A percentile compares a stretch with the other conserved stretches of the same genome.
Conservation (phyloP, 30 jellyfish, hydroid and myxozoan genomes). For the Catostylus mosaicus region DNA sequence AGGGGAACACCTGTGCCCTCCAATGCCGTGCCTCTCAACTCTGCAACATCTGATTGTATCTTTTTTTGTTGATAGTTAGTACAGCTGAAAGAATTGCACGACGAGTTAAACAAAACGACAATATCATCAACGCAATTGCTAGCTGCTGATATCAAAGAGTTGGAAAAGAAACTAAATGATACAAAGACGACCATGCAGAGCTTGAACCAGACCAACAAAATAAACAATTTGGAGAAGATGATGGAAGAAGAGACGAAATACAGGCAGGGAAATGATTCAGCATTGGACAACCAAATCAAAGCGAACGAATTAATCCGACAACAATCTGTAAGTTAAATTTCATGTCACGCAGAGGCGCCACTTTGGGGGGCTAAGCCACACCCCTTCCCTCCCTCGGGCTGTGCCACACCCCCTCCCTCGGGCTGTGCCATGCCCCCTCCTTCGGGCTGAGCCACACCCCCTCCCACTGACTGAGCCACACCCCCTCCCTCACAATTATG, state of each 20-base stretch:
- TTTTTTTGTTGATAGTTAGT: neutral
- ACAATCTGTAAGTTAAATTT: slow-evolving; percentile 16
- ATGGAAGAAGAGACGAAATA: slow-evolving; percentile 20
- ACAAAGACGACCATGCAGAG: neutral
- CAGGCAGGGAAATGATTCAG: slow-evolving; percentile 52
- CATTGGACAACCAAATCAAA: neutral
- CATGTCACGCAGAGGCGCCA: too few relatives aligned
- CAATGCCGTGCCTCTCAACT: too few relatives aligned
- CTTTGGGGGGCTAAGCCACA: too few relatives aligned
- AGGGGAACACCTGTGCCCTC: too few relatives aligned
- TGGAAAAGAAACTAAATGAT: neutral
- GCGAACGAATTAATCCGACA: neutral
- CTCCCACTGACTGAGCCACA: too few relatives aligned
- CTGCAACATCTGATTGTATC: too few relatives aligned
- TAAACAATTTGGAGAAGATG: slow-evolving; percentile 13
- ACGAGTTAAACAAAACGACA: neutral
- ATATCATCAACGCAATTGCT: neutral
- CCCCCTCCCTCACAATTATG: too few relatives aligned
- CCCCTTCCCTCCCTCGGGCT: too few relatives aligned
- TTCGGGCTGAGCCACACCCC: too few relatives aligned
- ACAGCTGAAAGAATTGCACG: neutral
- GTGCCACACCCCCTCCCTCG: too few relatives aligned
- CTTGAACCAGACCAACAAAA: neutral
- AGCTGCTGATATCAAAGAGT: slow-evolving; percentile 3
- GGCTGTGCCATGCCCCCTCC: too few relatives aligned